Base-by-base conservation (phyloP, 2,888 invertebrate species). In the Colletes collaris region DNA sequence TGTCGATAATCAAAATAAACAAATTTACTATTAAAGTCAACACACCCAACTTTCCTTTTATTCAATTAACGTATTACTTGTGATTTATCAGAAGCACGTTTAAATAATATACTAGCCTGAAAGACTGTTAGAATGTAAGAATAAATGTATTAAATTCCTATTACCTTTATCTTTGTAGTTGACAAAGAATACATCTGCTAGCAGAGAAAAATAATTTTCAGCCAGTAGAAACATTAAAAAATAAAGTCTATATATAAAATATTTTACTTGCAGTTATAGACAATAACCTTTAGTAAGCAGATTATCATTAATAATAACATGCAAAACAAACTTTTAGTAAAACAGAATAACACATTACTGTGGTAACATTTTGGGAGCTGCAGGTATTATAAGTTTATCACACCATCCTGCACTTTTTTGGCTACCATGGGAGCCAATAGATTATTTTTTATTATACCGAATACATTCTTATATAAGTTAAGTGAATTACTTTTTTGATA, bases 161-260 rank as follows among this genome's bases (percentile, higher is more conserved):
- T 81, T 82, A 81, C 74, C 80, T 81, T 81, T 77, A 68, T 66
- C 81, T 78, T 56, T 44, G 69, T 56, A 59, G 72, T 62, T 56
- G 59, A 67, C 66, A 73, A 82, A 81, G 68, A 76, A 66, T 76
- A 67, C 63, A 69, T 82, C 81, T 76, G 81, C 46, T 76, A 76
- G 81, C 76, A 82, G 81, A 82, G 67, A 73, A 76, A 82, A 66
- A 71, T 71, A 79, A 79, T 64, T 70, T 79, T 82, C 27, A 70
- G 80, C 80, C 40, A 67, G 66, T 81, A 63, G 70, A 62, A 66
- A 80, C 50, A 80, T 80, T 81, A 50, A 64, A 74, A 80, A 81
- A 75, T 63, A 79, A 81, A 67, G 62, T 66, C 49, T 67, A 64
- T 59, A 52, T 16, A 63, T 56, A 76, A 56, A 58, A 69, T 19